Percentiles rank a stretch among this genome's conserved stretches.
phyloP scores from a whole-genome alignment of 1,140 invertebrate species.

The Drosophila gunungcola region DNA sequence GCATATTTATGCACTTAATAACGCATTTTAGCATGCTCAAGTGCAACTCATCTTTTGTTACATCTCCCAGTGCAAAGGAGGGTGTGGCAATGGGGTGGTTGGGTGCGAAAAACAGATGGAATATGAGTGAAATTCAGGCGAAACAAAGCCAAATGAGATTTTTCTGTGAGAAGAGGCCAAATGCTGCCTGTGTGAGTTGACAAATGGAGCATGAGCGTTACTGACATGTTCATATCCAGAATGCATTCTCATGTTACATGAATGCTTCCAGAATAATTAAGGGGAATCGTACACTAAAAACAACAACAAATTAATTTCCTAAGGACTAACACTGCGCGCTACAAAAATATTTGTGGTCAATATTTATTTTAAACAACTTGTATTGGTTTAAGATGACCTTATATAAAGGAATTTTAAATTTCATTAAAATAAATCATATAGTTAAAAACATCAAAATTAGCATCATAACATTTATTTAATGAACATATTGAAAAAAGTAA shows the following conservation, averaged over 20 bases:
- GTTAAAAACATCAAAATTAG: too few species aligned
- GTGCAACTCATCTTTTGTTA: constrained; percentile 82
- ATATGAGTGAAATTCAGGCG: constrained; percentile 3
- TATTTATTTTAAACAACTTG: too few species aligned
- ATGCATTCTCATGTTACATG: constrained; percentile 18
- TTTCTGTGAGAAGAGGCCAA: constrained; percentile 34
- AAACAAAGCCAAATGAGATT: constrained; percentile 29
- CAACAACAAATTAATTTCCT: too few species aligned
- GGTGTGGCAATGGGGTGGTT: neutral
- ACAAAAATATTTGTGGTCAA: neutral
- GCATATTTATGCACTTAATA: constrained; percentile 84
- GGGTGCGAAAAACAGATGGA: constrained; percentile 9
- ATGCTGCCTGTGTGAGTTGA: constrained; percentile 55
- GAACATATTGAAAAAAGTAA: too few species aligned
- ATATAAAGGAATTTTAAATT: too few species aligned
- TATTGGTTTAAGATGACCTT: too few species aligned
- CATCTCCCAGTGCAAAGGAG: constrained; percentile 23
- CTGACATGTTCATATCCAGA: constrained; percentile 53
- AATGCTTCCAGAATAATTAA: constrained; percentile 1
- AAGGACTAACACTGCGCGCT: neutral
- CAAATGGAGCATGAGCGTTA: constrained; percentile 76
- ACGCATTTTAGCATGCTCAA: constrained; percentile 82
- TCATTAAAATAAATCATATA: too few species aligned
- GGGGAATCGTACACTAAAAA: neutral
- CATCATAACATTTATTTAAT: too few species aligned